Percentiles rank a stretch among this genome's conserved stretches.
These are phyloP conservation scores for Himalopsyche kuldschensis DNA, from an alignment of 2,888 invertebrate genomes.

Conservation along the genomic window DNA sequence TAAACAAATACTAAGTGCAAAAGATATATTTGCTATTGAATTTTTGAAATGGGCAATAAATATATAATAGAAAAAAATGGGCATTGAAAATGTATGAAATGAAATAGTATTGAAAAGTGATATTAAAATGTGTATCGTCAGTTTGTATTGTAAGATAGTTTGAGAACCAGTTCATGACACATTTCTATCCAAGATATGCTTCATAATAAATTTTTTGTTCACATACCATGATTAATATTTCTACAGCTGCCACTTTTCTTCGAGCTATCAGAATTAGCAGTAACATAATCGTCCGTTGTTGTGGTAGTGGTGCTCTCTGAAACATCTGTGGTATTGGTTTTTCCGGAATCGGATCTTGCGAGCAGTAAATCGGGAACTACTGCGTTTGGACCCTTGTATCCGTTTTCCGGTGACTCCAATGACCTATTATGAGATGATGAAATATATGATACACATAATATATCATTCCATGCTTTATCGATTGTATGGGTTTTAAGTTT, in stretches of 20 bases:
- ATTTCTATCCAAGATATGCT: not conserved
- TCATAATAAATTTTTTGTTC: not conserved
- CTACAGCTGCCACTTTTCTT: constrained; percentile 61
- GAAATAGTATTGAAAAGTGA: too few relatives aligned
- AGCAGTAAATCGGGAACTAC: constrained; percentile 54
- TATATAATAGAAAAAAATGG: too few relatives aligned
- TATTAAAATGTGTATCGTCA: too few relatives aligned
- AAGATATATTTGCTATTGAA: too few relatives aligned
- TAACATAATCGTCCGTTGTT: constrained; percentile 74
- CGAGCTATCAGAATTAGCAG: constrained; percentile 79
- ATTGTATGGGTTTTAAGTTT: too few relatives aligned
- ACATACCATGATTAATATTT: constrained; percentile 53
- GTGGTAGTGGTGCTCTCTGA: constrained; percentile 85
- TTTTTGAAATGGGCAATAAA: too few relatives aligned
- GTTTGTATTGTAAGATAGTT: too few relatives aligned
- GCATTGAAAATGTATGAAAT: too few relatives aligned
- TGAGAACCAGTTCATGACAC: not conserved
- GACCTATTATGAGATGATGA: constrained; percentile 9
- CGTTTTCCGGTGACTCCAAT: constrained; percentile 47
- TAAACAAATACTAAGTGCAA: too few relatives aligned
- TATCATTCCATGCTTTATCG: not conserved
- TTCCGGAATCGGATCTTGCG: constrained; percentile 72
- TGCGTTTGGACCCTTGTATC: constrained; percentile 33
- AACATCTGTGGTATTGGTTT: constrained; percentile 73
- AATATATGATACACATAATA: not conserved